phyloP scores from a whole-genome alignment of 1,140 invertebrate genomes.

The Bathynomus jamesi region DNA sequence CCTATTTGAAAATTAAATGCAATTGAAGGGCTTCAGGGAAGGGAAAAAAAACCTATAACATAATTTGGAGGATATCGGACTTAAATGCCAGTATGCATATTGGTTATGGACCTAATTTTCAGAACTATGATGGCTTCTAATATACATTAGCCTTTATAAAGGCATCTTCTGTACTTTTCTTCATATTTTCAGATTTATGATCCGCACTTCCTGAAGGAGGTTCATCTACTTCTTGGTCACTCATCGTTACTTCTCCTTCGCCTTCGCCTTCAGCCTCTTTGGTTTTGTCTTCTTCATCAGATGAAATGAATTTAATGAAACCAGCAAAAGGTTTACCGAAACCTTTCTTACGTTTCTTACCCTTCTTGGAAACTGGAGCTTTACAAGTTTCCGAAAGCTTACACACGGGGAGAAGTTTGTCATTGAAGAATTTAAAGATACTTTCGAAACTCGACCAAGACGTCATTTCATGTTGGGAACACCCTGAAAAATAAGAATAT shows the following conservation, averaged over 20 bases:
- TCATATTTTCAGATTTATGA: neutral
- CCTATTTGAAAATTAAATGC: too few relatives aligned
- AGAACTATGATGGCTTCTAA: too few relatives aligned
- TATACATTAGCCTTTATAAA: neutral
- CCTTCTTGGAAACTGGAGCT: too few relatives aligned
- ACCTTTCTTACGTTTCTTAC: neutral
- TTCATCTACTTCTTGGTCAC: neutral
- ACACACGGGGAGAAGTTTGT: neutral
- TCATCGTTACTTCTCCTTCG: neutral
- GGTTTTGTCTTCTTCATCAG: neutral
- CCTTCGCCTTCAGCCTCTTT: neutral
- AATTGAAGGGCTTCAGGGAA: too few relatives aligned
- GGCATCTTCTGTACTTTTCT: neutral
- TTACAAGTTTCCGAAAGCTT: neutral
- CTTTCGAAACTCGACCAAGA: constrained; percentile 23
- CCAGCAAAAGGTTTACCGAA: neutral
- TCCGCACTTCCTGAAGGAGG: neutral
- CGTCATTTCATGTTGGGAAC: constrained; percentile 19
- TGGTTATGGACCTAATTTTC: too few relatives aligned
- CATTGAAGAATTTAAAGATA: constrained; percentile 25
- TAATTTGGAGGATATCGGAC: too few relatives aligned
- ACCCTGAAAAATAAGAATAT: neutral
- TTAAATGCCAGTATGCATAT: too few relatives aligned
- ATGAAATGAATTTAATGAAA: neutral
- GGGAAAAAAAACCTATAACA: too few relatives aligned